Evolutionary conservation across 2,888 invertebrate species (phyloP).

Genomic region (Ashinkailepas kermadecensis): DNA sequence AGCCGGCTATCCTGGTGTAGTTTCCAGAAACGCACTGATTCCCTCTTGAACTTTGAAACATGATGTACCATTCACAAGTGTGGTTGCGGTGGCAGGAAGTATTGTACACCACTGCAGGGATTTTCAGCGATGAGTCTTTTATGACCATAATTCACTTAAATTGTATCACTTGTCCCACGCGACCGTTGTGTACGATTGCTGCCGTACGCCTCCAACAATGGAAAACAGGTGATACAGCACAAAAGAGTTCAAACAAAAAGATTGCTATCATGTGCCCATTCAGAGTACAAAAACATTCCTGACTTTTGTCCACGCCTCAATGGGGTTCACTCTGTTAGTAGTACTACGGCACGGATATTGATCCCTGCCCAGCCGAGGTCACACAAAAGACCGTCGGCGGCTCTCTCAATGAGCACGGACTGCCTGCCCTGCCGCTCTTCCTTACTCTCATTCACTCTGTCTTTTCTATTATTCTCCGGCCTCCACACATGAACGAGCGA

Average conservation of each 20-base stretch:
- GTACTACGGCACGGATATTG: not conserved
- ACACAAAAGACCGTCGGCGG: not conserved
- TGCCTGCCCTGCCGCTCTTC: too few relatives aligned
- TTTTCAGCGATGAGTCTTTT: too few relatives aligned
- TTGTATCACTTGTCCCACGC: not conserved
- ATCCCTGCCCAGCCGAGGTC: not conserved
- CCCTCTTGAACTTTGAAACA: too few relatives aligned
- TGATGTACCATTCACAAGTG: too few relatives aligned
- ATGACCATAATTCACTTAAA: too few relatives aligned
- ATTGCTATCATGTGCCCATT: slow-evolving; percentile 14
- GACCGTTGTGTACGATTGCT: not conserved
- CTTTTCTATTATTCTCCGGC: not conserved
- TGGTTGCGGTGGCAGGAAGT: too few relatives aligned
- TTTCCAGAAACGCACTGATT: too few relatives aligned
- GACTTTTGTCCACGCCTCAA: not conserved
- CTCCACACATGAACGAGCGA: not conserved
- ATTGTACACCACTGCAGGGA: too few relatives aligned
- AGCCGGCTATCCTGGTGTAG: too few relatives aligned
- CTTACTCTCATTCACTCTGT: not conserved
- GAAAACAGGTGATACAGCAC: slow-evolving; percentile 7
- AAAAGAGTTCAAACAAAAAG: slow-evolving; percentile 8
- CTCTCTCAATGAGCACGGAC: not conserved
- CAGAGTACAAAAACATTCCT: slow-evolving; percentile 18
- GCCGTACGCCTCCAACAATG: not conserved
- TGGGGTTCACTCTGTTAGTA: not conserved